Evolutionary conservation across 2,113 vertebrate genomes (phyloP).

Genomic region (Phyllopteryx taeniolatus): DNA sequence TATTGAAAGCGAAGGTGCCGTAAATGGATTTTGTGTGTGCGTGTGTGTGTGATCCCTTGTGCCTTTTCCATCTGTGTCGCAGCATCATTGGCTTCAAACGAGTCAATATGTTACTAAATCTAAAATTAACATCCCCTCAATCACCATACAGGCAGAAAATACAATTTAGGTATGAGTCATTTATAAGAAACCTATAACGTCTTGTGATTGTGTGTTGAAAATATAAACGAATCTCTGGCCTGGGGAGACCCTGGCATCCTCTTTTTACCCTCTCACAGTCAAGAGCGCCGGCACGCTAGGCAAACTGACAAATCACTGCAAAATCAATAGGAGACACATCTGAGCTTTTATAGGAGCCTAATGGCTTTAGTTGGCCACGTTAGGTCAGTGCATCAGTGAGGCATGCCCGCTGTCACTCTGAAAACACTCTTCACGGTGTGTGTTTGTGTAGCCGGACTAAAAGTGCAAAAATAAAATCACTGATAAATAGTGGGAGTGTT

Average conservation of each 20-base stretch:
- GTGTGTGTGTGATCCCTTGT: slow-evolving; percentile 8
- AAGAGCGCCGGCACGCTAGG: neutral
- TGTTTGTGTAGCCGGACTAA: neutral
- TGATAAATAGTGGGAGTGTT: neutral
- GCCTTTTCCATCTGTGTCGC: neutral
- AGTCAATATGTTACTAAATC: slow-evolving; percentile 10
- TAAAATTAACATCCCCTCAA: neutral
- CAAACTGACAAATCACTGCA: slow-evolving; percentile 37
- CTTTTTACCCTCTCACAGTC: slow-evolving; percentile 8
- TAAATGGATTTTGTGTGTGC: slow-evolving; percentile 13
- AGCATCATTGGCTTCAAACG: slow-evolving; percentile 9
- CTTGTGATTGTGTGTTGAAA: slow-evolving; percentile 23
- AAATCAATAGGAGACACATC: slow-evolving; percentile 48
- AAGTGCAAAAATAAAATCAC: neutral
- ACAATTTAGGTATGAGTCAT: neutral
- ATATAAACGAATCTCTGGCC: neutral
- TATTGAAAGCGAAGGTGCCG: slow-evolving; percentile 5
- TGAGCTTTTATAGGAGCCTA: slow-evolving; percentile 42
- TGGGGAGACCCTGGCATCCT: neutral
- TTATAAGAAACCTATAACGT: neutral
- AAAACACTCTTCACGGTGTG: slow-evolving; percentile 10
- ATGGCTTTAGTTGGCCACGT: slow-evolving; percentile 39
- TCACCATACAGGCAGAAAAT: neutral
- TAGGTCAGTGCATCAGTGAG: slow-evolving; percentile 33
- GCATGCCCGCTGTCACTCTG: slow-evolving; percentile 17